Conservation (phyloP, 2,888 invertebrate species). For the Nemotelus nigrinus region DNA sequence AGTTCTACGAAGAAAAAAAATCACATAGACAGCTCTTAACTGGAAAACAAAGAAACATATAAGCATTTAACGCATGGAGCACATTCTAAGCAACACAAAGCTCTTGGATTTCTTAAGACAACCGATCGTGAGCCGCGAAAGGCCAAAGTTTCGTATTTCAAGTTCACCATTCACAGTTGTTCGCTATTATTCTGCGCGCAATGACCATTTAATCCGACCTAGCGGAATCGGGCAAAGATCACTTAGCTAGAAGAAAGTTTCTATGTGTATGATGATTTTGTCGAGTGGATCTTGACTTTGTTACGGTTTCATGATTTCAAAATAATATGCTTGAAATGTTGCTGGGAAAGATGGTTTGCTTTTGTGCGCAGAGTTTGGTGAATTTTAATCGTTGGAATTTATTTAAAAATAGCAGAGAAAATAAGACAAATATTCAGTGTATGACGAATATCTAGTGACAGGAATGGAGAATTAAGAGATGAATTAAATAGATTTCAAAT, state of each 20-base stretch:
- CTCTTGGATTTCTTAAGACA: neutral
- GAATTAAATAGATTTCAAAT: too few relatives aligned
- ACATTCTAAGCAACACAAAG: neutral
- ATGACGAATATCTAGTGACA: too few relatives aligned
- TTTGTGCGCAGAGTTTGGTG: neutral
- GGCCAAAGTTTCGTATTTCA: neutral
- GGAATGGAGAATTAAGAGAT: too few relatives aligned
- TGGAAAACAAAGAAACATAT: neutral
- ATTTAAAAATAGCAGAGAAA: too few relatives aligned
- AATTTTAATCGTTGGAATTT: too few relatives aligned
- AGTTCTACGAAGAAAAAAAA: neutral
- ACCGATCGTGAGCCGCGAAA: too few relatives aligned
- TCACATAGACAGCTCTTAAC: neutral
- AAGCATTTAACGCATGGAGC: neutral
- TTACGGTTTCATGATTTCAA: too few relatives aligned
- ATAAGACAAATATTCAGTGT: too few relatives aligned
- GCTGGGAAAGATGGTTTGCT: slow-evolving; percentile 1
- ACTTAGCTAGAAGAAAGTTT: too few relatives aligned
- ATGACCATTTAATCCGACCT: slow-evolving; percentile 17
- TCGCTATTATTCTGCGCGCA: neutral
- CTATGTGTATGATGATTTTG: too few relatives aligned
- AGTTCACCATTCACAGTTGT: slow-evolving; percentile 7
- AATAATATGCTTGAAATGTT: too few relatives aligned
- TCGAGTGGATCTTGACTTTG: too few relatives aligned
- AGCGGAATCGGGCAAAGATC: neutral